Evolutionary conservation across 2,797 vertebrate genomes (phyloP), one percentile per base, ranked within the genome.

Genomic region (Acipenser oxyrinchus): DNA sequence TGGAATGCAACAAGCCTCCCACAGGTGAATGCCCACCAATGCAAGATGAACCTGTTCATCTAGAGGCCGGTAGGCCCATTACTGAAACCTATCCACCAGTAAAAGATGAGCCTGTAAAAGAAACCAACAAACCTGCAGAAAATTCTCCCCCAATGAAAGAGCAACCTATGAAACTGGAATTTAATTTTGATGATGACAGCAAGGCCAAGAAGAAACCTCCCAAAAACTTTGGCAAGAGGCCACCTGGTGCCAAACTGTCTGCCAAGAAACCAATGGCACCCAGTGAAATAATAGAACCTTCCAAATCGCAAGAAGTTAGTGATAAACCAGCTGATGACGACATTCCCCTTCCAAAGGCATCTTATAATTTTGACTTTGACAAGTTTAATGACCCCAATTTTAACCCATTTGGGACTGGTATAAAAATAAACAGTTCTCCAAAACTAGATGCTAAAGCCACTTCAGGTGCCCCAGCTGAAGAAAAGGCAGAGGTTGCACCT

Each of bases 301-400:
- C 71, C 6, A 67, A 66, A 51, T 62, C 48, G 1, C 75, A 74
- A 49, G 50, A 73, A 0, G 77, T 73, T 8, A 68, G 8, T 10
- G 49, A 49, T 11, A 70, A 69, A 12, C 67, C n/a, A 1, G 50
- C 60, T 1, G 83, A 80, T 2, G 64, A 76, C 9, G 37, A 37
- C 37, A 0, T 72, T 64, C 69, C 73, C 6, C 51, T 72, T 23
- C 69, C 82, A 11, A 87, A 74, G 77, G 76, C 74, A 7, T 79
- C 89, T 11, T 92, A 89, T 62, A 72, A 74, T 0, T 80, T 91
- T 67, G 84, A 93, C 67, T 81, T 86, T 77, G 86, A 90, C 48
- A 89, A 89, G 63, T 76, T 91, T 55, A 87, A 92, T 4, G 86
- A 93, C 74, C 90, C 89, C 1, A 80, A 89, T 77, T 90, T 91